These are phyloP conservation scores for Oreocharis arfaki DNA, from an alignment of 2,113 vertebrate genomes.

Conservation along the genomic window DNA sequence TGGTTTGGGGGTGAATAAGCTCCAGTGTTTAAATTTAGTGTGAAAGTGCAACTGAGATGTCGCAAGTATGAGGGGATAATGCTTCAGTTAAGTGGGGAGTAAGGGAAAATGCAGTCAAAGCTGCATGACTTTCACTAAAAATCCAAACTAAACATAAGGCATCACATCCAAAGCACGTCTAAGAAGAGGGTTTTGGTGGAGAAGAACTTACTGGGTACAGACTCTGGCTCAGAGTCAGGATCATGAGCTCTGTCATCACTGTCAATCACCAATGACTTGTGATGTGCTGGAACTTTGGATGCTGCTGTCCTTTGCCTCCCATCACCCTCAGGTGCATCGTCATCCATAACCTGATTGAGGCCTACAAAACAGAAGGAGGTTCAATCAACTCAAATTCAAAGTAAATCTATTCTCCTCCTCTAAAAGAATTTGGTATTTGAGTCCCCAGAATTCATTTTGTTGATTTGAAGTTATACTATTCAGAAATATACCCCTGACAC, in stretches of 20 bases:
- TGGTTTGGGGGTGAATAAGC: neutral
- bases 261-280: neutral
- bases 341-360: constrained; percentile 71
- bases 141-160: neutral
- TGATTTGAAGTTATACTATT: neutral
- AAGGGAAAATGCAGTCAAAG: neutral
- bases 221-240: constrained; percentile 23
- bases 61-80: neutral
- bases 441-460: neutral
- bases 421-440: neutral
- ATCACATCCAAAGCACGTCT: neutral
- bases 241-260: neutral
- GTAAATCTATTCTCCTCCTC: neutral
- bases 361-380: constrained; percentile 47
- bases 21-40: neutral
- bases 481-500: neutral
- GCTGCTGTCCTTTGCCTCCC: constrained; percentile 39
- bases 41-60: neutral
- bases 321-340: neutral
- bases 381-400: neutral
- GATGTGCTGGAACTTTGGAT: neutral
- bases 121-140: neutral
- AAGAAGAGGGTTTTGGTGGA: neutral
- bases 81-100: neutral
- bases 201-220: constrained; percentile 28